A percentile compares a stretch with the other conserved stretches of the same genome.
Conservation (phyloP, 2,113 vertebrate species). For the Gadus chalcogrammus region DNA sequence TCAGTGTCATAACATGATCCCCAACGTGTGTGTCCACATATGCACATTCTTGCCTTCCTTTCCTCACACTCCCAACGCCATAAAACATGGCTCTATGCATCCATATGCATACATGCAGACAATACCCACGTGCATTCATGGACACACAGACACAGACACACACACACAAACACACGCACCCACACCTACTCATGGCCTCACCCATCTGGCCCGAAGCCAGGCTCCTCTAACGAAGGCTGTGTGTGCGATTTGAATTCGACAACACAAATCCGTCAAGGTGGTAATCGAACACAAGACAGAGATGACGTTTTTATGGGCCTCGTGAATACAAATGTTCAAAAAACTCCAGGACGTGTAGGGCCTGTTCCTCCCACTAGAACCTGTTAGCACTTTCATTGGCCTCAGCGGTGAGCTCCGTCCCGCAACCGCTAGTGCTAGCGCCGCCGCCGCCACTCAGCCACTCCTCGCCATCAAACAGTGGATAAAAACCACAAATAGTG, state of each 20-base stretch:
- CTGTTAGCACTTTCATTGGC: conserved; percentile 58
- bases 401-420: conserved; percentile 60
- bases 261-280: conserved; percentile 72
- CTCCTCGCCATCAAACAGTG: conserved; percentile 7
- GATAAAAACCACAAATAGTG: conserved; percentile 13
- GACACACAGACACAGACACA: background rate
- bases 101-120: no score
- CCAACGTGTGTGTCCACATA: no score
- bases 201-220: conserved; percentile 67
- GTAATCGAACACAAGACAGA: conserved; percentile 63
- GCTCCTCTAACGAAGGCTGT: conserved; percentile 58
- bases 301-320: conserved; percentile 67
- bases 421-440: conserved; percentile 20
- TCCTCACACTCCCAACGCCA: no score
- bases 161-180: conserved; percentile 5
- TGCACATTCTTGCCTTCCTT: no score
- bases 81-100: no score
- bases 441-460: conserved; percentile 21
- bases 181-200: conserved; percentile 42
- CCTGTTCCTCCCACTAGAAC: conserved; percentile 68
- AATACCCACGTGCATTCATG: conserved; percentile 14
- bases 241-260: conserved; percentile 46
- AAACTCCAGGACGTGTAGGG: conserved; percentile 57
- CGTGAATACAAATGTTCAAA: conserved; percentile 57
- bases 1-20: conserved; percentile 26